These are phyloP conservation scores for Cephonodes hylas DNA, from an alignment of 2,888 invertebrate genomes.

Conservation along the genomic window DNA sequence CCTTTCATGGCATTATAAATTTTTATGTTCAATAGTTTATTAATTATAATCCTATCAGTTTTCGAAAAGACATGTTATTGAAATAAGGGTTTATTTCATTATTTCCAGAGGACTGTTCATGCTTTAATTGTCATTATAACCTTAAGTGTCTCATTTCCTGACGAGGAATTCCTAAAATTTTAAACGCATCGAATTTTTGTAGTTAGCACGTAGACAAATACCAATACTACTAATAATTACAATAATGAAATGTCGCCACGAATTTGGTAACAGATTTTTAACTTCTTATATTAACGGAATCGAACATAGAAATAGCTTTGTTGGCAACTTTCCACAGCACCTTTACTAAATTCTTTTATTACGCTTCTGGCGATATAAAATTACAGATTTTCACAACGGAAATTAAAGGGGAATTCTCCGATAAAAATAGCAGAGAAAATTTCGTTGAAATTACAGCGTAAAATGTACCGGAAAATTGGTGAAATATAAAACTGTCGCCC, in stretches of 20 bases:
- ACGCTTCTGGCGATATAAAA: not conserved
- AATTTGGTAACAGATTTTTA: not conserved
- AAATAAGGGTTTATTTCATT: no score
- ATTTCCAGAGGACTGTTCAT: no score
- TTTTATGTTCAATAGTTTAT: no score
- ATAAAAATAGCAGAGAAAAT: not conserved
- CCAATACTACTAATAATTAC: no score
- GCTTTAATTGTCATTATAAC: no score
- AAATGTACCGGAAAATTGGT: not conserved
- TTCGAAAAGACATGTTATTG: no score
- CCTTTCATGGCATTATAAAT: no score
- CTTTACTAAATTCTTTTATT: not conserved
- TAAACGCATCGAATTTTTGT: no score
- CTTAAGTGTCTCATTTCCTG: no score
- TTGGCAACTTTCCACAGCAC: not conserved
- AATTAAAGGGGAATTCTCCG: not conserved
- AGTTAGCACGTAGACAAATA: no score
- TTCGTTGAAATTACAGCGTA: not conserved
- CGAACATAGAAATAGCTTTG: not conserved
- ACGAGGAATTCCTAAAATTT: no score
- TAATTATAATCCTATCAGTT: no score
- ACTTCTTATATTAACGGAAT: not conserved
- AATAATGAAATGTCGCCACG: not conserved
- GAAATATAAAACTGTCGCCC: slow-evolving; percentile 8
- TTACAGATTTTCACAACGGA: not conserved